Percentiles rank a stretch among this genome's conserved stretches.
These are phyloP conservation scores for Caenorhabditis inopinata DNA, from an alignment of 1,140 invertebrate species.

Conservation along the genomic window DNA sequence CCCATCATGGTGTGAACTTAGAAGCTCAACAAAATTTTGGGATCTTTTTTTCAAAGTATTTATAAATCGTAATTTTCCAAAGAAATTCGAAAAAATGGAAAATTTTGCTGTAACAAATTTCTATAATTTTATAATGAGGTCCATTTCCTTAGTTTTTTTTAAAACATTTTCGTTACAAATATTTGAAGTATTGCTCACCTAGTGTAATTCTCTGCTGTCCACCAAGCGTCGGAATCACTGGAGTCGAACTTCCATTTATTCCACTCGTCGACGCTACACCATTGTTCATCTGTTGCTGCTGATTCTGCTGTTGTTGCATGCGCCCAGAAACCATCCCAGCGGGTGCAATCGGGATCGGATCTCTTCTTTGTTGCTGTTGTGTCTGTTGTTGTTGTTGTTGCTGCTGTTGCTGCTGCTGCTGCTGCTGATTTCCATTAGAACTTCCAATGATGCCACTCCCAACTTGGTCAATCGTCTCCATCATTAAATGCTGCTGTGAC, in stretches of 20 bases:
- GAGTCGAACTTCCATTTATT: not conserved
- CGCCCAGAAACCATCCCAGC: not conserved
- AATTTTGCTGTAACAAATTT: too few relatives aligned
- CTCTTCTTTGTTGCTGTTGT: not conserved
- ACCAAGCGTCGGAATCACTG: not conserved
- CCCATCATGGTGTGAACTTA: too few relatives aligned
- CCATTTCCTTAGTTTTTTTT: not conserved
- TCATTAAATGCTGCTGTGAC: not conserved
- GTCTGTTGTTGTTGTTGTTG: not conserved
- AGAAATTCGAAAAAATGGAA: too few relatives aligned
- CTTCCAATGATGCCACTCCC: not conserved
- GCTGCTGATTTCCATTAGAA: not conserved
- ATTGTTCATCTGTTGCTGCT: not conserved
- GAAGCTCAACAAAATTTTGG: too few relatives aligned
- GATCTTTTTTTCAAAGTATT: too few relatives aligned
- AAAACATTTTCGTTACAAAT: not conserved
- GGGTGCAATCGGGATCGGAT: slow-evolving; percentile 1
- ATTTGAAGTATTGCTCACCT: slow-evolving; percentile 40
- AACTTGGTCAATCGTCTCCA: slow-evolving; percentile 10
- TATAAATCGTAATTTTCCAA: too few relatives aligned
- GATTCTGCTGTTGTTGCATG: not conserved
- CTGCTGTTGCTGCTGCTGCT: not conserved
- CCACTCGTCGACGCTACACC: not conserved
- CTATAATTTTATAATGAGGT: too few relatives aligned
- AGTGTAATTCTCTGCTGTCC: slow-evolving; percentile 63